Base-by-base conservation (phyloP, 2,113 vertebrate genomes). In the Corythoichthys haematopterus region DNA sequence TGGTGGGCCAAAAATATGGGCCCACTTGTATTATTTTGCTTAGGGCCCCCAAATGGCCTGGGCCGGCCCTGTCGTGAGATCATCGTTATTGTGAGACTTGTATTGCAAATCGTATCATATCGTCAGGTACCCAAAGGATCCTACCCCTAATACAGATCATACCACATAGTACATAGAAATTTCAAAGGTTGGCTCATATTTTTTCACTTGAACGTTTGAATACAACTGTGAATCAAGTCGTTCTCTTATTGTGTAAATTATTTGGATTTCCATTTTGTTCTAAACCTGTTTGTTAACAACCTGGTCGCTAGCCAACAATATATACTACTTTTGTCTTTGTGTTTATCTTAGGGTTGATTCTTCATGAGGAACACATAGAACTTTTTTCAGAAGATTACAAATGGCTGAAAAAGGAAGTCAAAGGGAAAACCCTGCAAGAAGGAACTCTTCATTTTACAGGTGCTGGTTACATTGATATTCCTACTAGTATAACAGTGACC, bases 331-430 rank as follows among this genome's bases (percentile, higher is more conserved):
- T 15, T 68, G 11, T 68, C 35, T 65, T n/a, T 66, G 45, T 78
- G 50, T 74, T 38, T 66, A 20, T 72, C 1, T 51, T 81, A 98
- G 96, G 82, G 63, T 85, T 93, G 83, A 57, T 93, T 73, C 91
- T 98, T 4, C 97, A 98, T 0, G 97, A 94, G 74, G 96, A 98
- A 69, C 97, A 98, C 66, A 94, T 98, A 6, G 96, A 97, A 80
- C 93, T 98, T 70, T 76, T 96, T 61, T 92, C 94, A 52, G 94
- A 94, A 13, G 93, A 96, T 33, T 98, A 88, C 82, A 95, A 93
- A 65, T 88, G 88, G 64, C 90, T 98, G 81, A 95, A 95, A 85
- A 95, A 86, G 73, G 92, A 94, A 64, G 89, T 96, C 14, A 37
- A 84, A 40, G 95, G 94, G 0, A 96, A 96, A 79, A 84, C 87